phyloP scores from a whole-genome alignment of 2,888 invertebrate genomes.

The Metallyticus violacea region DNA sequence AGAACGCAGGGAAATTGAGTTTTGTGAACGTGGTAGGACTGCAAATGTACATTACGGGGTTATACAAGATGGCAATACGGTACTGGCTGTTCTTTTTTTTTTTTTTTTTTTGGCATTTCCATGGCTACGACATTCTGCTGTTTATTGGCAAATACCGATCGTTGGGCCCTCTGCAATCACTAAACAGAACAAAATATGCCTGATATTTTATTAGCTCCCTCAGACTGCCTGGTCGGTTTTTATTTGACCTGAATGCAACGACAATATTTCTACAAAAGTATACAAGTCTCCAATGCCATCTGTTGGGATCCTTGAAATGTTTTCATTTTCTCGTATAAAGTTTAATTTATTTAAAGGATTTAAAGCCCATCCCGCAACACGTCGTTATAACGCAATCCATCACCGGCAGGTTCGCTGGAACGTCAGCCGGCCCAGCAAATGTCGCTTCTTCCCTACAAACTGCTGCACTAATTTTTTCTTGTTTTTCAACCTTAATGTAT shows the following conservation, averaged over 20 bases:
- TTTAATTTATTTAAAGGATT: not conserved
- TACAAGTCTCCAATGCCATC: too few species aligned
- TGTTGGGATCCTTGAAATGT: too few species aligned
- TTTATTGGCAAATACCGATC: not conserved
- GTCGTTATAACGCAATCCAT: not conserved
- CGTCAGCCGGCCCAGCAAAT: too few species aligned
- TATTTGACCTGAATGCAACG: too few species aligned
- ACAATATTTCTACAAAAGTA: too few species aligned
- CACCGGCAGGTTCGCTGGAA: not conserved
- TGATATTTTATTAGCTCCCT: not conserved
- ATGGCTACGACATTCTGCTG: not conserved
- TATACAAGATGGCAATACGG: not conserved
- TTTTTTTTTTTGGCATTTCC: not conserved
- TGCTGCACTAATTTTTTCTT: too few species aligned
- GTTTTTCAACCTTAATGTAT: too few species aligned
- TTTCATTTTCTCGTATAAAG: too few species aligned
- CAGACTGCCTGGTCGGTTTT: too few species aligned
- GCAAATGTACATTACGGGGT: not conserved
- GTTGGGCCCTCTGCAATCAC: not conserved
- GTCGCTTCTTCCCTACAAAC: too few species aligned
- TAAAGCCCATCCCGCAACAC: not conserved
- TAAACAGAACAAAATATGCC: not conserved
- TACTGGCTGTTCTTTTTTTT: too few species aligned
- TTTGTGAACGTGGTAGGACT: not conserved
- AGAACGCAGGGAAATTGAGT: not conserved